Base-by-base conservation (phyloP, 2,888 invertebrate genomes). In the Troides oblongomaculatus region DNA sequence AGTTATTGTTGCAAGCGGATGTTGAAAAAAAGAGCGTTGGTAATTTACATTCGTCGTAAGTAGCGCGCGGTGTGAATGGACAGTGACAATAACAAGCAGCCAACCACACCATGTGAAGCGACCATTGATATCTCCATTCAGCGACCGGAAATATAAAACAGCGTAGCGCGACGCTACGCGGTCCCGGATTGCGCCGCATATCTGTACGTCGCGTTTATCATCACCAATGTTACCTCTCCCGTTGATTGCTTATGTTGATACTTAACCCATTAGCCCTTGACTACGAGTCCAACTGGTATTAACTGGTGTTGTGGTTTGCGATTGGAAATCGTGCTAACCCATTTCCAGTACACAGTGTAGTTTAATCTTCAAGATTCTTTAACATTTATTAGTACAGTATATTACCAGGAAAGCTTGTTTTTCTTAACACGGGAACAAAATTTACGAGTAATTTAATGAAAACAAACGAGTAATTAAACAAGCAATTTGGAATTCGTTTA, bases 101-200 rank as follows among this genome's bases (percentile, higher is more conserved):
- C 81, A 80, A 75, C 76, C 81, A 80, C 78, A 78, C 83, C 86
- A 83, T 86, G 83, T 83, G 85, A 84, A 83, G 80, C 81, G 83
- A 78, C 83, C 86, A 85, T 87, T 89, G 84, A 88, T 88, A 85
- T 85, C 83, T 88, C 85, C 87, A 89, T 90, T 90, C 89, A 89
- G 75, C 76, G 76, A 83, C 83, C 87, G 91, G 90, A 90, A 84
- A 84, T 85, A 88, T 90, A 89, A 90, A 90, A 89, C 88, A 88
- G 81, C 83, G 83, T 80, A 78, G 79, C 81, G 82, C 82, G 82
- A 82, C 84, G 80, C 75, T 78, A 76, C 78, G 75, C 77, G 74
- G 72, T 78, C 78, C 75, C 75, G 77, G 80, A 80, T 76, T 77
- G 76, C 77, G 76, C 76, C 75, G 75, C 79, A 76, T 78, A 62